phyloP scores from a whole-genome alignment of 2,888 invertebrate species.

The Drosophila subquinaria region DNA sequence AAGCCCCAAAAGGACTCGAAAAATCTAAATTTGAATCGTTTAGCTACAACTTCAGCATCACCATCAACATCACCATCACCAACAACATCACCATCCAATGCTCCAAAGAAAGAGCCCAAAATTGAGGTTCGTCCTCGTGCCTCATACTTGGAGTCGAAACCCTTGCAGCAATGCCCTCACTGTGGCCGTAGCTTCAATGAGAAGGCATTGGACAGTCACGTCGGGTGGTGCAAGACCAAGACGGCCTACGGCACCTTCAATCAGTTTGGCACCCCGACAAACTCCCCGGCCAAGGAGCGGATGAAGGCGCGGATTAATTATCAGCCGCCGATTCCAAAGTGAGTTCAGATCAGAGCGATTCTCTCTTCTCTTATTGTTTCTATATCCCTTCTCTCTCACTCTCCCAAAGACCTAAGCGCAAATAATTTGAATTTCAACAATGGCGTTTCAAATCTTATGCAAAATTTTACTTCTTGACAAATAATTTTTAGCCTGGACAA shows the following conservation, averaged over 20 bases:
- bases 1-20: not conserved
- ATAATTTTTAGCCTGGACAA: not conserved
- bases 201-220: not conserved
- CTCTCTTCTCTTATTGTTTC: not conserved
- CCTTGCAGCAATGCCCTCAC: not conserved
- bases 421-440: not conserved
- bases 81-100: not conserved
- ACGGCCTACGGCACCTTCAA: not conserved
- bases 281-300: not conserved
- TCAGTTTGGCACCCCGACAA: not conserved
- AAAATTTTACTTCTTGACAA: not conserved
- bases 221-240: conserved; percentile 1
- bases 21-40: not conserved
- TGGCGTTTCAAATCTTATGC: not conserved
- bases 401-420: not conserved
- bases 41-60: not conserved
- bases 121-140: not conserved
- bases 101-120: not conserved
- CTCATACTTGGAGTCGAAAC: not conserved
- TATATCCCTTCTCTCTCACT: not conserved
- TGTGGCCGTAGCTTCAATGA: conserved; percentile 4
- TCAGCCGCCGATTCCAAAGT: conserved; percentile 14
- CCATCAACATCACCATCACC: not conserved
- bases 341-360: not conserved
- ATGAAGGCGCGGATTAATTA: conserved; percentile 1